Conservation (phyloP, 2,888 invertebrate species). For the Isoperla grammatica region DNA sequence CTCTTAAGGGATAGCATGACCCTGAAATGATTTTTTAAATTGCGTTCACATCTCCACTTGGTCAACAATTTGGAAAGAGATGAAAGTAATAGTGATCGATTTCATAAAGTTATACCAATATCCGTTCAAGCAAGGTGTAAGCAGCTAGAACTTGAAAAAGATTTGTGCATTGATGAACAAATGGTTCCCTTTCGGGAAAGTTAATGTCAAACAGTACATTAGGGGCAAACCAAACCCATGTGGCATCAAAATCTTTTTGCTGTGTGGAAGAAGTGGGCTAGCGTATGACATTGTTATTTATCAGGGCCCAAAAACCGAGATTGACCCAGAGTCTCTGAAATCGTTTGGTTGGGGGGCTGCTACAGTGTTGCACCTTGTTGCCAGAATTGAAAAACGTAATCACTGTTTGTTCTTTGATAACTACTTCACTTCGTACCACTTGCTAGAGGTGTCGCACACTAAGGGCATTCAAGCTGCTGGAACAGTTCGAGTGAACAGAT, state of each 20-base stretch:
- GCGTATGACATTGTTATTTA: constrained; percentile 37
- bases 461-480: constrained; percentile 25
- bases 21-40: constrained; percentile 14
- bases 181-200: constrained; percentile 36
- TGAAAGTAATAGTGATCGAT: constrained; percentile 17
- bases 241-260: constrained; percentile 34
- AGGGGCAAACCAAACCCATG: constrained; percentile 38
- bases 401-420: constrained; percentile 26
- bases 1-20: constrained; percentile 12
- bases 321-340: constrained; percentile 19
- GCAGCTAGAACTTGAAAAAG: constrained; percentile 47
- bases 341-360: constrained; percentile 30
- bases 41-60: constrained; percentile 15
- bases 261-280: constrained; percentile 35
- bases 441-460: constrained; percentile 27
- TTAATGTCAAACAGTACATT: constrained; percentile 35
- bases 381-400: not conserved
- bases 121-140: constrained; percentile 27
- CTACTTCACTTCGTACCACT: constrained; percentile 28
- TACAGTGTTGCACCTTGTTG: no score
- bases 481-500: constrained; percentile 29
- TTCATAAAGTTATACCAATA: constrained; percentile 32
- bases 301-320: constrained; percentile 32
- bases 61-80: not conserved
- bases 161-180: constrained; percentile 36